phyloP scores from a whole-genome alignment of 2,113 vertebrate species.

The Puma concolor region DNA sequence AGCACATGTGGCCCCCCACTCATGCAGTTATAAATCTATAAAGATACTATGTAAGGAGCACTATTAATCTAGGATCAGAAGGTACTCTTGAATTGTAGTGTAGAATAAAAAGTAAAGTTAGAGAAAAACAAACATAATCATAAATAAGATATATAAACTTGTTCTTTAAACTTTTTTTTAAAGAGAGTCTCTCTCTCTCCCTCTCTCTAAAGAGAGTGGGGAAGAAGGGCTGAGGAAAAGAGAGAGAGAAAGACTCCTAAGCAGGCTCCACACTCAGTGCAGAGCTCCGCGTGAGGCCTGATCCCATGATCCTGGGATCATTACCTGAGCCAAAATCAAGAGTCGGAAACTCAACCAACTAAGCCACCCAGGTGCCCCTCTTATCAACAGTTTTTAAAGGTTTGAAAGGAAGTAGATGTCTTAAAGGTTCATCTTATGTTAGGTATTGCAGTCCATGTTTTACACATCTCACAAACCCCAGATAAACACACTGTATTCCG shows the following conservation, averaged over 20 bases:
- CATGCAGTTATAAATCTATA: background rate
- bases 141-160: background rate
- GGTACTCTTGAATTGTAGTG: background rate
- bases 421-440: background rate
- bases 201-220: no score
- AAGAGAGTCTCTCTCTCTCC: no score
- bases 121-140: background rate
- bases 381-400: background rate
- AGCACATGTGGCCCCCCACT: background rate
- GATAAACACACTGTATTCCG: background rate
- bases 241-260: no score
- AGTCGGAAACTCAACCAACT: no score
- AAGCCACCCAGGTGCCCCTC: no score
- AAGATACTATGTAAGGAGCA: background rate
- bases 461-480: background rate
- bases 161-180: background rate
- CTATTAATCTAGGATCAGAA: background rate
- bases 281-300: no score
- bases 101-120: constrained; percentile 7
- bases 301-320: no score
- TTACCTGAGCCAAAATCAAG: no score
- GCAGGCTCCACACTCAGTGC: no score
- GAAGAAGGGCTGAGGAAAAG: no score
- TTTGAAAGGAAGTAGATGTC: background rate
- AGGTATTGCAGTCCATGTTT: background rate